Percentiles rank a stretch among this genome's conserved stretches.
phyloP scores from a whole-genome alignment of 2,888 invertebrate genomes.

The Odontocolon sp. region DNA sequence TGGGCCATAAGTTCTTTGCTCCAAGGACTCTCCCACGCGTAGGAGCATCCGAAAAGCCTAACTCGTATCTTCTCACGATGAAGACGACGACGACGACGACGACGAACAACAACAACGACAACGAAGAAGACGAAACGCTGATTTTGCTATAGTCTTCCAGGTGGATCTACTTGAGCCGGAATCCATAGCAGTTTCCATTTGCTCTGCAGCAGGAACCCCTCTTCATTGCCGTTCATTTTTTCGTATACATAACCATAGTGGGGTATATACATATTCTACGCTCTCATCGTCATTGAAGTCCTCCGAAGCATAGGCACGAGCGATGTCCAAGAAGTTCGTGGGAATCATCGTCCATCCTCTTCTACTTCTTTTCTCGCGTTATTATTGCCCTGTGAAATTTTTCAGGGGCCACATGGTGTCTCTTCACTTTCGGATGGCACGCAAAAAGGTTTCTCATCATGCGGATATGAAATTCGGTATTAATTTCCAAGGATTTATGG shows the following conservation, averaged over 20 bases:
- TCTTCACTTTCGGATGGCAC: slow-evolving; percentile 31
- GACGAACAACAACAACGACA: slow-evolving; percentile 2
- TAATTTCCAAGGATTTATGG: slow-evolving; percentile 50
- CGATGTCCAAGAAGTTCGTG: slow-evolving; percentile 69
- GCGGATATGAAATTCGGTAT: slow-evolving; percentile 56
- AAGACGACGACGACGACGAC: neutral
- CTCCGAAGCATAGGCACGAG: slow-evolving; percentile 49
- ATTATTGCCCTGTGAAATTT: slow-evolving; percentile 56
- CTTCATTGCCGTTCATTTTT: slow-evolving; percentile 31
- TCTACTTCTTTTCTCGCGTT: neutral
- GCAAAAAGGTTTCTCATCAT: slow-evolving; percentile 47
- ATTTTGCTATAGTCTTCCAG: slow-evolving; percentile 66
- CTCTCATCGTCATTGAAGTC: slow-evolving; percentile 60
- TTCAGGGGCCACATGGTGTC: slow-evolving; percentile 42
- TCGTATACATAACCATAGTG: neutral
- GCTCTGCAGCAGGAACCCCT: slow-evolving; percentile 41
- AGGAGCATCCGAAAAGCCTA: slow-evolving; percentile 21
- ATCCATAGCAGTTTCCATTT: slow-evolving; percentile 64
- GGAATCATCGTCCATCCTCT: slow-evolving; percentile 59
- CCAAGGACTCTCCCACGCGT: slow-evolving; percentile 74
- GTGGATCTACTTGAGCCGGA: slow-evolving; percentile 52
- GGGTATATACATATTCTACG: slow-evolving; percentile 26
- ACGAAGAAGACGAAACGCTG: slow-evolving; percentile 52
- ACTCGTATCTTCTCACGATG: slow-evolving; percentile 18
- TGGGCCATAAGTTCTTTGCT: slow-evolving; percentile 48